These are phyloP conservation scores for Triops longicaudatus DNA, from an alignment of 1,140 invertebrate genomes.

Conservation along the genomic window DNA sequence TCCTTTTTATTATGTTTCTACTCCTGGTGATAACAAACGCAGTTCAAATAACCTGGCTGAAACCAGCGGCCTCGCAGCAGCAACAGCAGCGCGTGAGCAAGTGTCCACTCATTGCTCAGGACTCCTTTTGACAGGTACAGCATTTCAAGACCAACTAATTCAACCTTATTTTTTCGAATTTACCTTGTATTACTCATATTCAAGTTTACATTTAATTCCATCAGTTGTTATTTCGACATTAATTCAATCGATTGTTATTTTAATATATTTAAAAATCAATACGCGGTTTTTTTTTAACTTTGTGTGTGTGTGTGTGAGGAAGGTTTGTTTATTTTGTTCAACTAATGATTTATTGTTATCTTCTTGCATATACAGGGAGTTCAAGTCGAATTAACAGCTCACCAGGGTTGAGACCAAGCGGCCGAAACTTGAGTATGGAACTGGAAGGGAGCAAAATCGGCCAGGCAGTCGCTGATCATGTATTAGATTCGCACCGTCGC, in stretches of 20 bases:
- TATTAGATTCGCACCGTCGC: conserved; percentile 27
- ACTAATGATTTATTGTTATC: neutral
- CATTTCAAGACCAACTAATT: too few species aligned
- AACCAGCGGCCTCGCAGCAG: neutral
- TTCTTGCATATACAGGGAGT: neutral
- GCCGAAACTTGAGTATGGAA: conserved; percentile 23
- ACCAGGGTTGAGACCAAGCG: conserved; percentile 51
- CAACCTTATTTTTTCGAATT: too few species aligned
- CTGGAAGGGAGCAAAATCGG: conserved; percentile 73
- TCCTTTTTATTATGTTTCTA: neutral
- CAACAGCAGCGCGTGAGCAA: neutral
- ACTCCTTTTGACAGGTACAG: conserved; percentile 9
- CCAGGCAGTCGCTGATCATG: conserved; percentile 31
- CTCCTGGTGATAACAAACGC: neutral
- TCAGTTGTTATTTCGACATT: too few species aligned
- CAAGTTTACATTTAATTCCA: too few species aligned
- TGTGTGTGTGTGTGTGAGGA: too few species aligned
- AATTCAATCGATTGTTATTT: too few species aligned
- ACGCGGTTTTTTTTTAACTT: too few species aligned
- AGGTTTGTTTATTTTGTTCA: too few species aligned
- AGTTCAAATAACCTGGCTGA: neutral
- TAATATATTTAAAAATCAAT: too few species aligned
- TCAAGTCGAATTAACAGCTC: conserved; percentile 52
- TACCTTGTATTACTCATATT: too few species aligned
- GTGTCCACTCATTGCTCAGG: conserved; percentile 8